Percentiles rank a stretch among this genome's conserved stretches.
Evolutionary conservation across 2,888 invertebrate species (phyloP).

Genomic region (Hemistola chrysoprasaria): DNA sequence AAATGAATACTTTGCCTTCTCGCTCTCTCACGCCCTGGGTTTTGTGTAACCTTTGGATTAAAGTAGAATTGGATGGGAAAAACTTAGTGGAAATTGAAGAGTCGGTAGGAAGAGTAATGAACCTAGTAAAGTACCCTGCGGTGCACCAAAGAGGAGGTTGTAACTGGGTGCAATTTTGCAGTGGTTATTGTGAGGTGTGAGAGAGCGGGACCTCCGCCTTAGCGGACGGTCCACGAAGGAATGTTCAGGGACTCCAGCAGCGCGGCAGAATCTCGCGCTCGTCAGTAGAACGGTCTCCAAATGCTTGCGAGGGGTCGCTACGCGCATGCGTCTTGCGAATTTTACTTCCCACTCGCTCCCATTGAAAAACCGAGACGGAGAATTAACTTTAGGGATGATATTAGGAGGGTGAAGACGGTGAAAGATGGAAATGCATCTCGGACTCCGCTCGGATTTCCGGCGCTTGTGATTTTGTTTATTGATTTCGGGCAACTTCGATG

Average conservation of each 20-base stretch:
- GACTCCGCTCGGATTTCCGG: slow-evolving; percentile 79
- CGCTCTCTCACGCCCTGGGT: slow-evolving; percentile 76
- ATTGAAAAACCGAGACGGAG: slow-evolving; percentile 44
- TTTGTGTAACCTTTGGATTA: slow-evolving; percentile 35
- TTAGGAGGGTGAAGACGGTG: slow-evolving; percentile 79
- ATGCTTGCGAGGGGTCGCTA: slow-evolving; percentile 70
- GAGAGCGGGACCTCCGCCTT: slow-evolving; percentile 78
- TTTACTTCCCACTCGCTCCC: slow-evolving; percentile 53
- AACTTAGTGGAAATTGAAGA: slow-evolving; percentile 16
- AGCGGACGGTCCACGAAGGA: slow-evolving; percentile 77
- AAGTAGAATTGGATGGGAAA: slow-evolving; percentile 31
- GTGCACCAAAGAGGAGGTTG: slow-evolving; percentile 40
- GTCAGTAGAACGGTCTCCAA: slow-evolving; percentile 68
- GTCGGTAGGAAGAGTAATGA: slow-evolving; percentile 24
- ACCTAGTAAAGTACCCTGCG: slow-evolving; percentile 35
- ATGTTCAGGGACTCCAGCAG: slow-evolving; percentile 68
- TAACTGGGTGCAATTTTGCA: slow-evolving; percentile 42
- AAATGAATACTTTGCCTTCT: slow-evolving; percentile 59
- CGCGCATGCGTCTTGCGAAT: slow-evolving; percentile 66
- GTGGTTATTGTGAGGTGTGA: slow-evolving; percentile 55
- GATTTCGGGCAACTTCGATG: slow-evolving; percentile 68
- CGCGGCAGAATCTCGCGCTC: slow-evolving; percentile 68
- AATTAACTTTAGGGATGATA: slow-evolving; percentile 70
- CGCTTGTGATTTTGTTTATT: slow-evolving; percentile 80
- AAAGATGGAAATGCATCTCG: slow-evolving; percentile 81